These are phyloP conservation scores for Origma solitaria DNA, from an alignment of 2,113 vertebrate species.

Conservation along the genomic window DNA sequence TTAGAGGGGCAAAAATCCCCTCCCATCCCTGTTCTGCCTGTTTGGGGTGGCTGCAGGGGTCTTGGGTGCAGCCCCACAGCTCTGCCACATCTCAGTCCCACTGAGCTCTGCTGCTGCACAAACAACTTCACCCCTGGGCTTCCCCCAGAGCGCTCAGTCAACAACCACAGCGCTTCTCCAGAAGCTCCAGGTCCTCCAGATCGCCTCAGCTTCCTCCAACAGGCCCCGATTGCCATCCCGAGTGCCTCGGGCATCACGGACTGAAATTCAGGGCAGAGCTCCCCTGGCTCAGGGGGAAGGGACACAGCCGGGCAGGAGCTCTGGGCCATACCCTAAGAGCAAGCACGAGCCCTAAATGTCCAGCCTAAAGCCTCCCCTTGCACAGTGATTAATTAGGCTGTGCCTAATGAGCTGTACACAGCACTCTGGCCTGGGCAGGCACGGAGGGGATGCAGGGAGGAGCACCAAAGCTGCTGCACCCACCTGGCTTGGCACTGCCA, in stretches of 20 bases:
- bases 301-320: background rate
- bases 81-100: background rate
- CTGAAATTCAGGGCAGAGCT: background rate
- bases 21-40: background rate
- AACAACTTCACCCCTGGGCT: background rate
- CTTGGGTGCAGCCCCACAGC: background rate
- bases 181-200: background rate
- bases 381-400: background rate
- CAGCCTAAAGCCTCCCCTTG: background rate
- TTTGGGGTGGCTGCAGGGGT: background rate
- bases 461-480: background rate
- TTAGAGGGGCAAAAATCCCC: background rate
- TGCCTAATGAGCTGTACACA: background rate
- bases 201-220: background rate
- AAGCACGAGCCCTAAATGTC: fast-evolving
- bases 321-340: background rate
- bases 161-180: background rate
- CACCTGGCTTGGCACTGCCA: background rate
- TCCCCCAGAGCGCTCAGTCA: background rate
- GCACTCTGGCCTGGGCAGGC: background rate
- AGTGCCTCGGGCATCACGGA: fast-evolving
- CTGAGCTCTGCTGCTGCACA: background rate
- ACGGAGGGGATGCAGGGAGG: background rate
- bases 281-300: background rate
- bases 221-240: no score